Evolutionary conservation across 2,113 vertebrate species (phyloP), one percentile per base, ranked within the genome.

Genomic region (Oophaga pumilio): DNA sequence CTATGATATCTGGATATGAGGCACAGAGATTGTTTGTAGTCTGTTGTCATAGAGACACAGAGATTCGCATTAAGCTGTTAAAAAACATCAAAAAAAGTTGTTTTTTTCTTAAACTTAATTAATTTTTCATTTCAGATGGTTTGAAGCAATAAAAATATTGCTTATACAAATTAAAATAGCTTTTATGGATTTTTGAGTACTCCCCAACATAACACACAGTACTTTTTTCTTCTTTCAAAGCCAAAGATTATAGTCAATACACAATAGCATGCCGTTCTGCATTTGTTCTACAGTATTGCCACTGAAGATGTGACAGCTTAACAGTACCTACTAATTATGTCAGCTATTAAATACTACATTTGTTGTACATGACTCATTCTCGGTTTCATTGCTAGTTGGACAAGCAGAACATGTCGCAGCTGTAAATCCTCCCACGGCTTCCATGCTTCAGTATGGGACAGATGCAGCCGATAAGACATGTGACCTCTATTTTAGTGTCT

Each of bases 341-440:
- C 52, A 59, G 24, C 76, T 28, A 79, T 59, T 79, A 59, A 56
- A 79, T 59, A 24, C 76, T 59, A 24, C n/a, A 79, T 17, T 79
- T 79, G 76, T 79, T 79, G 76, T 79, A 28, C 53, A 28, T 79
- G 76, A 79, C 76, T 79, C 76, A 56, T 26, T 79, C 76, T 79
- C 10, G 33, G 53, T 59, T 77, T 77, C 50, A 77, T 77, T 79
- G 53, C 24, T 79, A 79, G 53, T 57, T 17, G 76, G 76, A 79
- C 14, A 28, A 26, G 76, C 76, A 79, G 76, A 79, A 52, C 76
- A 79, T 57, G 76, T 59, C 56, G 53, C 56, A 57, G 56, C 52
- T 79, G 53, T 79, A 79, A 56, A 79, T 79, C 76, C 76, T 79
- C 76, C 76, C 53, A 79, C 76, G 24, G 53, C 56, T 79, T 79